Percentiles rank a stretch among this genome's conserved stretches.
Evolutionary conservation across 2,797 vertebrate species (phyloP).

Genomic region (Rhinella marina): DNA sequence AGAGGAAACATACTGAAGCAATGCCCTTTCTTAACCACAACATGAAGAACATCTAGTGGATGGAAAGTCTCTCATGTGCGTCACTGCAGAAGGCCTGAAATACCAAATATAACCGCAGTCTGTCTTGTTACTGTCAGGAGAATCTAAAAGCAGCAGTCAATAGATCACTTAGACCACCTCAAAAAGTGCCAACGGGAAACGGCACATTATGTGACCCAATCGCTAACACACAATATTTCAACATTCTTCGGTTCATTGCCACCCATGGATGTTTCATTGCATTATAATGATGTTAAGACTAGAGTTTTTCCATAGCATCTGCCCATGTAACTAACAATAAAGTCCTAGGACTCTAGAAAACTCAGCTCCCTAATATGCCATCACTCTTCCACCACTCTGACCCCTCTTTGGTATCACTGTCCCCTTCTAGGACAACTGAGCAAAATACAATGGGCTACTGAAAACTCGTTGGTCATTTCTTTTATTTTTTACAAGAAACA

Average conservation of each 20-base stretch:
- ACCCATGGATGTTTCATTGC: not conserved
- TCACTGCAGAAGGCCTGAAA: constrained; percentile 36
- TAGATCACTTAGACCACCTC: not conserved
- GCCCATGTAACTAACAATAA: no score
- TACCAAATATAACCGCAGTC: constrained; percentile 12
- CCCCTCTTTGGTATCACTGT: no score
- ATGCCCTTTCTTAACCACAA: constrained; percentile 53
- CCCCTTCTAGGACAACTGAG: no score
- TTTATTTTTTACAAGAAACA: no score
- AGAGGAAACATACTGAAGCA: constrained; percentile 47
- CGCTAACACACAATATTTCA: not conserved
- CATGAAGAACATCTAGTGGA: constrained; percentile 47
- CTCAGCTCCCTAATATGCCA: no score
- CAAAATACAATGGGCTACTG: no score
- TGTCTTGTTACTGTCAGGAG: not conserved
- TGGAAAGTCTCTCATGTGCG: constrained; percentile 50
- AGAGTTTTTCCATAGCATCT: not conserved
- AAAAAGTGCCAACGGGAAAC: not conserved
- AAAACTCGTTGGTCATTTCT: no score
- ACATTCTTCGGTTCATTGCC: not conserved
- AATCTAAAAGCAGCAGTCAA: not conserved
- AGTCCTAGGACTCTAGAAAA: no score
- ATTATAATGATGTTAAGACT: not conserved
- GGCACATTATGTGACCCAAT: not conserved
- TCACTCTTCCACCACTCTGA: no score